Percentiles rank a stretch among this genome's conserved stretches.
Evolutionary conservation across 2,797 vertebrate genomes (phyloP).

Genomic region (Hypotaenidia philippensis): DNA sequence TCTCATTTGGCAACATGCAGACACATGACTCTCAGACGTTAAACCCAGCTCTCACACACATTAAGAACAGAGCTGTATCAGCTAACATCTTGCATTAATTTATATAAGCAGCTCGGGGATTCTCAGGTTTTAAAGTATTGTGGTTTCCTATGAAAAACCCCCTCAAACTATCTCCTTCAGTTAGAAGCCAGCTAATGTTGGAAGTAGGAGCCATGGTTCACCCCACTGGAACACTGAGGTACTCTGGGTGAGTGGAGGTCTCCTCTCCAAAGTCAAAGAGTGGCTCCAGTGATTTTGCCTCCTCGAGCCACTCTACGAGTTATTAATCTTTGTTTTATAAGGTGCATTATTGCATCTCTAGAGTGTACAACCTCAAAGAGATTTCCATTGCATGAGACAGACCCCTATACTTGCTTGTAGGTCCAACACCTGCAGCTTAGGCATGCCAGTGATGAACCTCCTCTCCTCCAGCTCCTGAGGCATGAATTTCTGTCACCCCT

Average conservation of each 20-base stretch:
- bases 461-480: neutral
- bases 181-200: neutral
- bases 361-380: neutral
- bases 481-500: neutral
- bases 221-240: neutral
- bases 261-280: neutral
- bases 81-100: neutral
- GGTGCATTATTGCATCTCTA: neutral
- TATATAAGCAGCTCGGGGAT: neutral
- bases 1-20: neutral
- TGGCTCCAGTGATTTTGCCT: neutral
- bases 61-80: neutral
- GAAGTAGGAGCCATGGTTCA: neutral
- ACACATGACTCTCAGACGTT: neutral
- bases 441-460: neutral
- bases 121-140: neutral
- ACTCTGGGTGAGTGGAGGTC: accelerated
- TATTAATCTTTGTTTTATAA: neutral
- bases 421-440: neutral
- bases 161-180: neutral
- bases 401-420: neutral
- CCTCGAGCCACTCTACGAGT: neutral
- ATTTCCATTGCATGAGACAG: neutral
- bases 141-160: neutral
- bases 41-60: neutral